Percentiles rank a stretch among this genome's conserved stretches.
Conservation (phyloP, 2,888 invertebrate species). For the Seira sanloemensis region DNA sequence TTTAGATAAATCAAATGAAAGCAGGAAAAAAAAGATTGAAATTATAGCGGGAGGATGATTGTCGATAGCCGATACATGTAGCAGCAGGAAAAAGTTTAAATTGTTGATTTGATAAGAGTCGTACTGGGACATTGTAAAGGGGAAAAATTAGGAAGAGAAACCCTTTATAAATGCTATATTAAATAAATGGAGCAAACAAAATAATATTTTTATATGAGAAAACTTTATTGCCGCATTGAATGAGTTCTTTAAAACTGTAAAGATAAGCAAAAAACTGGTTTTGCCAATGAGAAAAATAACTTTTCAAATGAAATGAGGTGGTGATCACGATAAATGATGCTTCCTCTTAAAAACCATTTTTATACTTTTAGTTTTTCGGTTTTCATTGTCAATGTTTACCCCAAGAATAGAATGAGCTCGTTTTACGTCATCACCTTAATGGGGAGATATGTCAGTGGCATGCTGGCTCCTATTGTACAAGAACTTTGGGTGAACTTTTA, state of each 20-base stretch:
- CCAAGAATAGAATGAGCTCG: background rate
- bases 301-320: constrained; percentile 23
- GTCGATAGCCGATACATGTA: background rate
- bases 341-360: constrained; percentile 24
- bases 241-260: constrained; percentile 14
- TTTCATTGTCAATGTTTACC: background rate
- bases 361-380: background rate
- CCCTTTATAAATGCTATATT: background rate
- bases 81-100: background rate
- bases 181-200: constrained; percentile 32
- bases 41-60: background rate
- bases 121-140: background rate
- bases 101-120: background rate
- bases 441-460: background rate
- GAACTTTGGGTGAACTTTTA: too few species aligned
- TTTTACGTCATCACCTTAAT: background rate
- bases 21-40: background rate
- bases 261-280: constrained; percentile 32
- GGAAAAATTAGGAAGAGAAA: background rate
- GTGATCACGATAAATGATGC: constrained; percentile 28
- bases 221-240: constrained; percentile 45
- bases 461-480: too few species aligned
- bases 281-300: constrained; percentile 29
- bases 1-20: background rate
- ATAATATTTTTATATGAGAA: constrained; percentile 35